These are phyloP conservation scores for Apantesis nais DNA, from an alignment of 2,888 invertebrate species.

Conservation along the genomic window DNA sequence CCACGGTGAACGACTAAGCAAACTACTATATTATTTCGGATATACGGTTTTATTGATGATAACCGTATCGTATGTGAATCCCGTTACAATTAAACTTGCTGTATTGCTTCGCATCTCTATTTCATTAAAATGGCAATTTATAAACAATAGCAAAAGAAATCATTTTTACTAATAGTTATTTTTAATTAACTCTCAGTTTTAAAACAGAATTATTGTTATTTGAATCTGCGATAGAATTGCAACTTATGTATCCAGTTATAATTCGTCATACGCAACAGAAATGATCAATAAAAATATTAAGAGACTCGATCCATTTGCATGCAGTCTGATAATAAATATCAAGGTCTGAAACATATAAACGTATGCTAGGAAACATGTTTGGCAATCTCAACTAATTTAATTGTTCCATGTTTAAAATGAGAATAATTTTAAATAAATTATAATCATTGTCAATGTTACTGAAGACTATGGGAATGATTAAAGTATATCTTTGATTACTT, in stretches of 20 bases:
- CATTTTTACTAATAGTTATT: not conserved
- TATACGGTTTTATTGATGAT: not conserved
- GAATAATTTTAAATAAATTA: conserved; percentile 42
- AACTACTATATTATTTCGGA: not conserved
- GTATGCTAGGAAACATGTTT: conserved; percentile 39
- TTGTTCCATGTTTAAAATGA: conserved; percentile 37
- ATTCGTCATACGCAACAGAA: conserved; percentile 2
- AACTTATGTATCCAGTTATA: not conserved
- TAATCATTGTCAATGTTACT: conserved; percentile 20
- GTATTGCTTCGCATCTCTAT: not conserved
- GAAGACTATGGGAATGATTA: conserved; percentile 2
- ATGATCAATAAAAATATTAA: not conserved
- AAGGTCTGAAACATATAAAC: conserved; percentile 33
- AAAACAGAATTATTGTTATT: not conserved
- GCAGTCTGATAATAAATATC: conserved; percentile 31
- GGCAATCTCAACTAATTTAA: conserved; percentile 42
- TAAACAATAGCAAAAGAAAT: not conserved
- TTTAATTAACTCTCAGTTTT: not conserved
- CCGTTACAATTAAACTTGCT: not conserved
- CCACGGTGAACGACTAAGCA: not conserved
- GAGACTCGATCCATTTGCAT: conserved; percentile 39
- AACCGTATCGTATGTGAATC: not conserved
- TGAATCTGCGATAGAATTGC: not conserved
- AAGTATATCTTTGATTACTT: not conserved
- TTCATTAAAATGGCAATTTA: not conserved